A percentile compares a stretch with the other conserved stretches of the same genome.
phyloP scores from a whole-genome alignment of 2,797 vertebrate genomes.

The Clamator glandarius region DNA sequence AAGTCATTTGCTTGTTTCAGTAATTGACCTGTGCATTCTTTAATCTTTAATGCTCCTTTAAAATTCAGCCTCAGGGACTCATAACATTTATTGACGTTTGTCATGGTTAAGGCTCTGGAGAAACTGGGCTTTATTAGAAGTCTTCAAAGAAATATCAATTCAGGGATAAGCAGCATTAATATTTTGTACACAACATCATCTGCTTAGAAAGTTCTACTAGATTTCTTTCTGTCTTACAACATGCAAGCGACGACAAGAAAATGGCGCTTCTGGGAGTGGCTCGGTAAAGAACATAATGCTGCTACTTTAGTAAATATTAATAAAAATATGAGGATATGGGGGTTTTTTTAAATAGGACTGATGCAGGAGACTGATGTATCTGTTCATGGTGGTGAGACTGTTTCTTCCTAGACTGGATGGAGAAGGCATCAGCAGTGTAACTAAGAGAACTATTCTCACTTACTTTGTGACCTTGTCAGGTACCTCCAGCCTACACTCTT shows the following conservation, averaged over 20 bases:
- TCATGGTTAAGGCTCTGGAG: conserved; percentile 66
- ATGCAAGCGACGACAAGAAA: background rate
- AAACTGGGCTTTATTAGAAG: conserved; percentile 71
- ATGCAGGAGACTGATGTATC: background rate
- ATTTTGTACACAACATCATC: conserved; percentile 59
- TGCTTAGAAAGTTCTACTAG: conserved; percentile 21
- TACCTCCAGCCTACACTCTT: accelerated
- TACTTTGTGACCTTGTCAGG: background rate
- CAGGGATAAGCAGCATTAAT: conserved; percentile 59
- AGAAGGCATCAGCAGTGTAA: background rate
- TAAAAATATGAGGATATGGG: background rate
- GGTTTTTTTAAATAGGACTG: background rate
- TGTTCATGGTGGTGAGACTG: background rate
- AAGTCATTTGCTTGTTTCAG: conserved; percentile 71
- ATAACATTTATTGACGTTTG: conserved; percentile 71
- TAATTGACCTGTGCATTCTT: conserved; percentile 77
- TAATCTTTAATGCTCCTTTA: conserved; percentile 77
- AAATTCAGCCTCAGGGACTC: conserved; percentile 76
- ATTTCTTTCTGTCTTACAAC: background rate
- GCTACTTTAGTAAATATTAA: background rate
- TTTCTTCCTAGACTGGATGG: background rate
- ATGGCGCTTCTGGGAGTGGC: background rate
- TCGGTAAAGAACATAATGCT: background rate
- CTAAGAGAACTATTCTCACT: background rate
- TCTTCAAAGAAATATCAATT: conserved; percentile 69